phyloP scores from a whole-genome alignment of 2,113 vertebrate species.

The Stegastes partitus region DNA sequence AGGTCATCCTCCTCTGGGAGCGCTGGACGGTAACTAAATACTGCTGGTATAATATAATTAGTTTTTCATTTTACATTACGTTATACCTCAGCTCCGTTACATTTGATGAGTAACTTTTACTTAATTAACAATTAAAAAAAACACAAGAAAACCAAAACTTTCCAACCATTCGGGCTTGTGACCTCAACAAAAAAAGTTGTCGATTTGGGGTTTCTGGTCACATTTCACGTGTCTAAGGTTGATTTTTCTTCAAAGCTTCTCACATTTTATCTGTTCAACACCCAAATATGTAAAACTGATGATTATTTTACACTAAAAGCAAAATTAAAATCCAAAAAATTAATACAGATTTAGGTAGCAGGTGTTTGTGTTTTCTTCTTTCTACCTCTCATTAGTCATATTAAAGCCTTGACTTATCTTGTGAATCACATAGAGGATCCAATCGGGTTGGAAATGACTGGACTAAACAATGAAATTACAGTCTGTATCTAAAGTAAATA shows the following conservation, averaged over 20 bases:
- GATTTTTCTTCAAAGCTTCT: neutral
- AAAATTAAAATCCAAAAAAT: neutral
- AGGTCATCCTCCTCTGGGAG: constrained; percentile 40
- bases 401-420: too few species aligned
- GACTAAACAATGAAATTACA: too few species aligned
- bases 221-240: constrained; percentile 3
- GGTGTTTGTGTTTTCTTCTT: too few species aligned
- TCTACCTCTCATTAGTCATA: too few species aligned
- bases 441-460: too few species aligned
- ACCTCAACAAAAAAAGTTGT: neutral
- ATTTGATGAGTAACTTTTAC: neutral
- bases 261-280: neutral
- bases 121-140: too few species aligned
- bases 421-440: too few species aligned
- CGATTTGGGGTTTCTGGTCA: neutral
- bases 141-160: neutral
- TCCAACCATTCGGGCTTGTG: neutral
- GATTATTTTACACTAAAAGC: neutral
- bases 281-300: too few species aligned
- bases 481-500: too few species aligned
- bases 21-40: neutral
- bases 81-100: neutral
- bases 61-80: neutral
- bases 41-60: neutral
- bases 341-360: too few species aligned